Conservation (phyloP, 2,888 invertebrate genomes). For the Ormia ochracea region DNA sequence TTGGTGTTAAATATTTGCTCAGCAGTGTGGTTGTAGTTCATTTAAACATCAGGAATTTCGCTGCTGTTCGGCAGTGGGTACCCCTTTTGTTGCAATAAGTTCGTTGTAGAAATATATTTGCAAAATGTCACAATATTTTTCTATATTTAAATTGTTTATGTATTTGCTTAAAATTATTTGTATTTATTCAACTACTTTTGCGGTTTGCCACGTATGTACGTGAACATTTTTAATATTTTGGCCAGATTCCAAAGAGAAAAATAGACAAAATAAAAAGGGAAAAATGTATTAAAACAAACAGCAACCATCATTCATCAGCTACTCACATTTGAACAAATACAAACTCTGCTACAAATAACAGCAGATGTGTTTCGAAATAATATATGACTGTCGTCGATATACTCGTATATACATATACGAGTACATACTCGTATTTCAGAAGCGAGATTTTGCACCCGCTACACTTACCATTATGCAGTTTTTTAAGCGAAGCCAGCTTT, state of each 20-base stretch:
- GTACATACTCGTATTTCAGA: too few relatives aligned
- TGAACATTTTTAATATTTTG: conserved; percentile 56
- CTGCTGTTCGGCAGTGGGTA: not conserved
- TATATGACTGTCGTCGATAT: not conserved
- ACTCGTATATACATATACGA: not conserved
- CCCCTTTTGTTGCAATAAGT: conserved; percentile 29
- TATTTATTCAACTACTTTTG: conserved; percentile 74
- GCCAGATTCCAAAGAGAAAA: conserved; percentile 46
- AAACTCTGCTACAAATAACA: not conserved
- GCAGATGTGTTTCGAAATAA: not conserved
- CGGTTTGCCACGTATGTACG: conserved; percentile 66
- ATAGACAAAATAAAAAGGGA: not conserved
- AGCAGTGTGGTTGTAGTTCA: not conserved
- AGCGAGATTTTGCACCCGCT: too few relatives aligned
- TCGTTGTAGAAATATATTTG: not conserved
- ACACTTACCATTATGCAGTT: too few relatives aligned
- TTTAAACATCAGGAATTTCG: conserved; percentile 11
- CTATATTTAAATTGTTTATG: conserved; percentile 32
- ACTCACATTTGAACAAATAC: not conserved
- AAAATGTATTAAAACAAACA: conserved; percentile 22
- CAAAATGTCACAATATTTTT: not conserved
- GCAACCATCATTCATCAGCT: conserved; percentile 49
- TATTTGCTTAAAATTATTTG: conserved; percentile 53
- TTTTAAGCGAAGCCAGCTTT: too few relatives aligned
- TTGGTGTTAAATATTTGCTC: not conserved